phyloP scores from a whole-genome alignment of 2,113 vertebrate species.

The Urocynchramus pylzowi region DNA sequence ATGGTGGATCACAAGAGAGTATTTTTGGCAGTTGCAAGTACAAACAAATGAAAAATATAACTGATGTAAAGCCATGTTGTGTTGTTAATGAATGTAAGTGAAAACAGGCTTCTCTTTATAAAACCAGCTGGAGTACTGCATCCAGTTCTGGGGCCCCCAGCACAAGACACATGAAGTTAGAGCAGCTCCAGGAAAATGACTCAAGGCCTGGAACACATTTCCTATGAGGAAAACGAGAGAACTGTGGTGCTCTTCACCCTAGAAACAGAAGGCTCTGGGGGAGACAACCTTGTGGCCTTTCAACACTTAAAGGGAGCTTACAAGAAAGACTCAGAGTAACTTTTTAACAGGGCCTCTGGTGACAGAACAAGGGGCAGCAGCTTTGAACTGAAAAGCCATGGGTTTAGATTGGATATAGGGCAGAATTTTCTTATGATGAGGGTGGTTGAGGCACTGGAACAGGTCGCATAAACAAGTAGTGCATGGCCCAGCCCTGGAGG shows the following conservation, averaged over 20 bases:
- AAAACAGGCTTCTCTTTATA: not conserved
- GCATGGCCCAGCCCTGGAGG: not conserved
- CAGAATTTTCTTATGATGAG: not conserved
- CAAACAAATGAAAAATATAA: not conserved
- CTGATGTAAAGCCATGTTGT: not conserved
- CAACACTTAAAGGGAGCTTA: not conserved
- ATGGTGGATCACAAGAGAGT: not conserved
- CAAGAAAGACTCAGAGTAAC: not conserved
- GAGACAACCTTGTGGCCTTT: not conserved
- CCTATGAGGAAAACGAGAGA: not conserved
- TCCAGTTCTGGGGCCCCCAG: not conserved
- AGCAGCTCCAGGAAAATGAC: not conserved
- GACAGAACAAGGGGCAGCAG: not conserved
- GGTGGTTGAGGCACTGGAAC: not conserved
- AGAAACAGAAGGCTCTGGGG: fast-evolving
- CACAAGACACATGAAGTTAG: not conserved
- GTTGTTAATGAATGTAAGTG: not conserved
- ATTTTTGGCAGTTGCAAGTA: not conserved
- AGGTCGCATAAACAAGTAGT: fast-evolving
- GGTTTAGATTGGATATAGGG: not conserved
- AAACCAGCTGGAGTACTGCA: not conserved
- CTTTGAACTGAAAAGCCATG: not conserved
- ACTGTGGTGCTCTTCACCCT: not conserved
- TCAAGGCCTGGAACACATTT: not conserved
- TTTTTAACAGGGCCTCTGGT: not conserved